Conservation (phyloP, 2,888 invertebrate genomes). For the Drosophila flavopinicola region DNA sequence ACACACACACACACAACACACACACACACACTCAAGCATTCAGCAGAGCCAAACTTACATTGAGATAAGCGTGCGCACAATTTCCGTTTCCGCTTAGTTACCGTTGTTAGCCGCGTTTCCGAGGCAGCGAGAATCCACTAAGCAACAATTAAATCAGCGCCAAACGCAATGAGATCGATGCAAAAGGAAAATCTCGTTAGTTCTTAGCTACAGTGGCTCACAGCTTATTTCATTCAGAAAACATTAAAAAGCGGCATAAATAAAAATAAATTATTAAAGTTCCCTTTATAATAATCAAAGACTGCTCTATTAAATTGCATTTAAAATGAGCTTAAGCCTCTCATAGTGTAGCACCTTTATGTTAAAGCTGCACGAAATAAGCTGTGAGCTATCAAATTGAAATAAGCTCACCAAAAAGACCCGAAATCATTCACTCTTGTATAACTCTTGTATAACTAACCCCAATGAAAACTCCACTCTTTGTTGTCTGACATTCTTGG, state of each 20-base stretch:
- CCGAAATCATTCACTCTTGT: not conserved
- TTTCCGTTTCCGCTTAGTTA: slow-evolving; percentile 73
- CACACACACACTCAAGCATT: not conserved
- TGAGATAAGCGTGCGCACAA: slow-evolving; percentile 73
- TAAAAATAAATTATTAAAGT: too few relatives aligned
- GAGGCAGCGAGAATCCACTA: slow-evolving; percentile 59
- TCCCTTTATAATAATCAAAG: too few relatives aligned
- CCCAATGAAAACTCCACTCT: not conserved
- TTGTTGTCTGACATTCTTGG: slow-evolving; percentile 17
- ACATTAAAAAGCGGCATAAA: too few relatives aligned
- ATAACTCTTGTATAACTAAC: slow-evolving; percentile 6
- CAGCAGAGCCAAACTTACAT: slow-evolving; percentile 16
- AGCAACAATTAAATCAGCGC: slow-evolving; percentile 75
- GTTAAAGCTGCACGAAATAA: too few relatives aligned
- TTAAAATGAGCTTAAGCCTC: too few relatives aligned
- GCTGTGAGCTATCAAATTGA: too few relatives aligned
- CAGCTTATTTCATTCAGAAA: too few relatives aligned
- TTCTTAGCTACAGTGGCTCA: too few relatives aligned
- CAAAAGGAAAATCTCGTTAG: too few relatives aligned
- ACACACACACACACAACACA: slow-evolving; percentile 27
- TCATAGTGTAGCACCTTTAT: too few relatives aligned
- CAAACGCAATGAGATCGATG: slow-evolving; percentile 29
- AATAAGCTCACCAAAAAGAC: too few relatives aligned
- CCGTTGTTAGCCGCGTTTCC: slow-evolving; percentile 65
- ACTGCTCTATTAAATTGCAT: too few relatives aligned